These are phyloP conservation scores for Phocides pigmalion DNA, from an alignment of 1,140 invertebrate genomes.

Conservation along the genomic window DNA sequence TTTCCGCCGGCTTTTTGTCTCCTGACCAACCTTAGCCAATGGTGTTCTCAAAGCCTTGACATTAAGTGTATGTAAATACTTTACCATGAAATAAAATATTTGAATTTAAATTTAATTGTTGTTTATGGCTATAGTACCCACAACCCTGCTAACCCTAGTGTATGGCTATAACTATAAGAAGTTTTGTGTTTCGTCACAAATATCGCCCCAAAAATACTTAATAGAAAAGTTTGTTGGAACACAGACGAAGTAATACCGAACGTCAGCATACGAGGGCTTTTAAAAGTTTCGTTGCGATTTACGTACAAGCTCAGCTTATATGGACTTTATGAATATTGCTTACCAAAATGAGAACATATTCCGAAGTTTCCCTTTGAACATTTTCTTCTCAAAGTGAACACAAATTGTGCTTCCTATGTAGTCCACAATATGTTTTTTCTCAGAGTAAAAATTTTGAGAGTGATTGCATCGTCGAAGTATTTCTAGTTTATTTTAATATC, in stretches of 20 bases:
- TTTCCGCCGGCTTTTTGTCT: too few relatives aligned
- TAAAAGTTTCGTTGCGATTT: neutral
- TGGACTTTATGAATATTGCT: slow-evolving; percentile 1
- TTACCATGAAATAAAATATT: too few relatives aligned
- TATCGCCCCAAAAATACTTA: neutral
- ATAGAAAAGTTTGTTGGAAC: neutral
- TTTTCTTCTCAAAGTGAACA: neutral
- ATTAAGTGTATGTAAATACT: too few relatives aligned
- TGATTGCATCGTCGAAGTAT: too few relatives aligned
- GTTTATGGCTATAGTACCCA: too few relatives aligned
- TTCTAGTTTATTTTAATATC: too few relatives aligned
- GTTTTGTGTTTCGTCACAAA: neutral
- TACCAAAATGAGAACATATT: slow-evolving; percentile 10
- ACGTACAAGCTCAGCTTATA: slow-evolving; percentile 1
- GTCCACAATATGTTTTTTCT: neutral
- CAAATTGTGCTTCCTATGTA: neutral
- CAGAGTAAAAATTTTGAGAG: too few relatives aligned
- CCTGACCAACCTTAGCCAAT: too few relatives aligned
- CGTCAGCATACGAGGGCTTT: neutral
- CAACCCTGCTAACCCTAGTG: too few relatives aligned
- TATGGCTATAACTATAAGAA: neutral
- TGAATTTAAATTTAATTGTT: too few relatives aligned
- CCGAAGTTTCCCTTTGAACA: slow-evolving; percentile 4
- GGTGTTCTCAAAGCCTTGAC: too few relatives aligned
- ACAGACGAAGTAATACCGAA: neutral